phyloP scores from a whole-genome alignment of 2,888 invertebrate genomes.

The Lepidonotus clava region DNA sequence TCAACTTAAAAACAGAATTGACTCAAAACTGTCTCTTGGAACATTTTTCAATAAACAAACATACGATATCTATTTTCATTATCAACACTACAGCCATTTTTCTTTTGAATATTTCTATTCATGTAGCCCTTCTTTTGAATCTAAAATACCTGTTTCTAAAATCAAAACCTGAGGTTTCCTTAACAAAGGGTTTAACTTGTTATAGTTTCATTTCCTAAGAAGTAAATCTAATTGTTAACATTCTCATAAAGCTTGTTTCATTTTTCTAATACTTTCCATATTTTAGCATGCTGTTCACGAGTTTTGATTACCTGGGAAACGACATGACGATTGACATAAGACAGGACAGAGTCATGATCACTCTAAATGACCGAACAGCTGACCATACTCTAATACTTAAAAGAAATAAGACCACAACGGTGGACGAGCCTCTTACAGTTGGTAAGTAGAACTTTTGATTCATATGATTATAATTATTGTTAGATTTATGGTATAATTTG shows the following conservation, averaged over 20 bases:
- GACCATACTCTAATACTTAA: constrained; percentile 62
- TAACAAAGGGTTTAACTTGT: neutral
- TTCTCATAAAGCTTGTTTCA: too few species aligned
- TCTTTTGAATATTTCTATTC: neutral
- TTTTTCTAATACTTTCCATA: neutral
- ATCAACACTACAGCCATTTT: too few species aligned
- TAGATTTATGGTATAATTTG: neutral
- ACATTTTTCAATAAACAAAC: too few species aligned
- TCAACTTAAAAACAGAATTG: too few species aligned
- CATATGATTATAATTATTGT: neutral
- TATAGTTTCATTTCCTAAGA: too few species aligned
- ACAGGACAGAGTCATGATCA: constrained; percentile 53
- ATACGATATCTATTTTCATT: too few species aligned
- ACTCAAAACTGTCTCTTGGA: too few species aligned
- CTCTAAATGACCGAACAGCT: constrained; percentile 33
- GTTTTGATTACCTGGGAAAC: constrained; percentile 62
- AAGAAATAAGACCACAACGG: constrained; percentile 56
- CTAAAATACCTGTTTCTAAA: neutral
- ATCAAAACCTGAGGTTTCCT: neutral
- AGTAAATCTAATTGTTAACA: neutral
- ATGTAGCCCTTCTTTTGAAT: neutral
- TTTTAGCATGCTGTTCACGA: constrained; percentile 57
- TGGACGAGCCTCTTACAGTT: constrained; percentile 56
- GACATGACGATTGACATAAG: neutral
- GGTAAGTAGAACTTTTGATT: neutral